Evolutionary conservation across 2,888 invertebrate species (phyloP).

Genomic region (Pristionchus fissidentatus): DNA sequence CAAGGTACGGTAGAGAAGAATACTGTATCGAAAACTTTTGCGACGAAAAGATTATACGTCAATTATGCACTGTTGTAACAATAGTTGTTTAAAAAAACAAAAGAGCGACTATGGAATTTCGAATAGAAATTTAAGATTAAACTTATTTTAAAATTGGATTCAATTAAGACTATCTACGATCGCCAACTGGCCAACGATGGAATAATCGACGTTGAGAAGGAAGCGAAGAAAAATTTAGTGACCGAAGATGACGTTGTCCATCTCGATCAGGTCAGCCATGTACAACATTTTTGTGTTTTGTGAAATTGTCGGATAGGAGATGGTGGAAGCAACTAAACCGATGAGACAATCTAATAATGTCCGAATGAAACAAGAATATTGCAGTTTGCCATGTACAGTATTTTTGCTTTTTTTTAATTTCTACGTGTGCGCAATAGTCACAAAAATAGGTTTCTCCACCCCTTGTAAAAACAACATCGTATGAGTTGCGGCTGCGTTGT

Average conservation of each 20-base stretch:
- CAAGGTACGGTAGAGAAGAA: slow-evolving; percentile 12
- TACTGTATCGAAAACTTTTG: not conserved
- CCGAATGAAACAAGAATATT: not conserved
- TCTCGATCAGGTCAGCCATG: slow-evolving; percentile 30
- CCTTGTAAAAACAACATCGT: too few species aligned
- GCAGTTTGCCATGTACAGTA: not conserved
- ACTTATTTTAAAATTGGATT: not conserved
- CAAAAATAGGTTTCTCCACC: too few species aligned
- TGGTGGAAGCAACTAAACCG: not conserved
- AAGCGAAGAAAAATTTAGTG: slow-evolving; percentile 52
- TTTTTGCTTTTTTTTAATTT: too few species aligned
- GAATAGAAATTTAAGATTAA: not conserved
- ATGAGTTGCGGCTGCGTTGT: not conserved
- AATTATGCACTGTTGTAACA: too few species aligned
- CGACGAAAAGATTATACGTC: too few species aligned
- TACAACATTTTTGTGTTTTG: not conserved
- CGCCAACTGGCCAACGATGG: slow-evolving; percentile 52
- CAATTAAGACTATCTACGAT: slow-evolving; percentile 28
- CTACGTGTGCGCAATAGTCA: too few species aligned
- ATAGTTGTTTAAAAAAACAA: not conserved
- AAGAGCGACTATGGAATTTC: not conserved
- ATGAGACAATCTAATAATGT: too few species aligned
- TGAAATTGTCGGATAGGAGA: not conserved
- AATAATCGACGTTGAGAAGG: slow-evolving; percentile 55
- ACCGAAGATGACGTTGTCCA: slow-evolving; percentile 51